These are phyloP conservation scores for Pomacea canaliculata DNA, from an alignment of 2,888 invertebrate species.

Conservation along the genomic window DNA sequence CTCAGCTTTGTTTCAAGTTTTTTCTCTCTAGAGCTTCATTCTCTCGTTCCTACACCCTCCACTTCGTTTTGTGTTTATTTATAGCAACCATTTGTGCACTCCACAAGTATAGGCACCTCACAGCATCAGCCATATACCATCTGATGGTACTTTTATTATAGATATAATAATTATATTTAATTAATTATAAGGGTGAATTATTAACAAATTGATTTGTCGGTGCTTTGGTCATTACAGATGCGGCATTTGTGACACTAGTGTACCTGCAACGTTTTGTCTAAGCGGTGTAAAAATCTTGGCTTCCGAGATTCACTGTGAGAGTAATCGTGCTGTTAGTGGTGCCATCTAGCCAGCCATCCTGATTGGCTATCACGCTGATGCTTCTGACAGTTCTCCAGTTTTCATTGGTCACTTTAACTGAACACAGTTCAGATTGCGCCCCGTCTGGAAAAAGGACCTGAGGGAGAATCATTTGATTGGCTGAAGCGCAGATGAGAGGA, in stretches of 20 bases:
- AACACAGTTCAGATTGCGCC: slow-evolving; percentile 29
- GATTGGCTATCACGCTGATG: slow-evolving; percentile 38
- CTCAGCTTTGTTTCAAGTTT: not conserved
- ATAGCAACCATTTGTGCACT: no score
- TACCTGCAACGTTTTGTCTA: slow-evolving; percentile 28
- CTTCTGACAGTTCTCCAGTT: slow-evolving; percentile 32
- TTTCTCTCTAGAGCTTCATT: not conserved
- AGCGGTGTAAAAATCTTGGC: slow-evolving; percentile 15
- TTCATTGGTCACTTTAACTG: slow-evolving; percentile 27
- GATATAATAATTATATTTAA: no score
- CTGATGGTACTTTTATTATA: no score
- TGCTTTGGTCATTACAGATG: no score
- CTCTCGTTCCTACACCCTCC: no score
- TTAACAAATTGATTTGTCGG: no score
- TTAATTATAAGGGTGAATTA: no score
- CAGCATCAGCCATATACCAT: no score
- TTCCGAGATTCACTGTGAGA: slow-evolving; percentile 28
- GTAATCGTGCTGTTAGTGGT: slow-evolving; percentile 23
- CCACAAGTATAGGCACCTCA: no score
- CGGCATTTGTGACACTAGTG: no score
- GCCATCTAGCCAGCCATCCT: slow-evolving; percentile 39
- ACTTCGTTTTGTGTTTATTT: no score
- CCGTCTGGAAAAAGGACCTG: slow-evolving; percentile 40
- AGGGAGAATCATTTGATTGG: slow-evolving; percentile 25
- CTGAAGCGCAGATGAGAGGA: slow-evolving; percentile 24